These are phyloP conservation scores for Parambassis ranga DNA, from an alignment of 2,797 vertebrate genomes.

Conservation along the genomic window DNA sequence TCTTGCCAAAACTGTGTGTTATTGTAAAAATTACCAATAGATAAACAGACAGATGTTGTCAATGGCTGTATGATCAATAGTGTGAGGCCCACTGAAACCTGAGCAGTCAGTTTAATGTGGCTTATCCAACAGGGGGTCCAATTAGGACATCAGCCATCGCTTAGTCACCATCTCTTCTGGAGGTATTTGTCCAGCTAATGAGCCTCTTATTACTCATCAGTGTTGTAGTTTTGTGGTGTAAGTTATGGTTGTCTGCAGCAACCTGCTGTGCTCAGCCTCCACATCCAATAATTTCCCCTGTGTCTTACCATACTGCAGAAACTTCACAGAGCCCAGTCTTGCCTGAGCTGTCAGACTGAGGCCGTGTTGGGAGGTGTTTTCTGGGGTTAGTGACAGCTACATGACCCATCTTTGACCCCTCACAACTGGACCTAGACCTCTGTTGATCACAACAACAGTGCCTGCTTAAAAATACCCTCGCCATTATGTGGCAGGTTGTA, in stretches of 20 bases:
- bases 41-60: fast-evolving
- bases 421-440: neutral
- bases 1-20: no score
- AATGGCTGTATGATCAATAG: neutral
- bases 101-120: neutral
- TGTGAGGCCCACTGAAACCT: no score
- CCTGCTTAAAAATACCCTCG: neutral
- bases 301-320: no score
- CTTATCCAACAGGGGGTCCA: neutral
- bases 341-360: neutral
- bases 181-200: neutral
- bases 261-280: neutral
- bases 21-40: no score
- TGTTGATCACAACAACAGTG: neutral
- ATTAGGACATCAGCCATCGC: neutral
- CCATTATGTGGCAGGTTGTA: neutral
- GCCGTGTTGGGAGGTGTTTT: neutral
- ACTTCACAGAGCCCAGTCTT: neutral
- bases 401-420: neutral
- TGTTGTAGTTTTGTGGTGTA: neutral
- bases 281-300: neutral
- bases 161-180: neutral
- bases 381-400: constrained; percentile 12
- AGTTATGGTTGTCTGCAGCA: neutral
- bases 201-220: neutral